phyloP scores from a whole-genome alignment of 2,888 invertebrate genomes.

The Myathropa florea region DNA sequence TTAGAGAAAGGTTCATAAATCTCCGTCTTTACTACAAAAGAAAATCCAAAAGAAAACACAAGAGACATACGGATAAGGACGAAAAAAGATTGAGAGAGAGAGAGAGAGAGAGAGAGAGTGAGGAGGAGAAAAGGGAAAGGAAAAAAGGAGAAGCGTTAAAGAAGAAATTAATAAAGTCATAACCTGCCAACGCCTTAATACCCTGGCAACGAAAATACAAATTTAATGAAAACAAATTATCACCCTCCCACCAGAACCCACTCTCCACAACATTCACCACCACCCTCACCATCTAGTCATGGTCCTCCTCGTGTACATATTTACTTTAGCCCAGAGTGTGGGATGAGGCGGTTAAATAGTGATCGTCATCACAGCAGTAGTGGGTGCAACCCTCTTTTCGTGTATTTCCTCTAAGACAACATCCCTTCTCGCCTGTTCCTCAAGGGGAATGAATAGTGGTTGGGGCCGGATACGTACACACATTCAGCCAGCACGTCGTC shows the following conservation, averaged over 20 bases:
- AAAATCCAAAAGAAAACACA: neutral
- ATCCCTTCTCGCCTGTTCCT: conserved; percentile 22
- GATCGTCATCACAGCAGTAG: conserved; percentile 55
- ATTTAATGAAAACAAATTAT: conserved; percentile 72
- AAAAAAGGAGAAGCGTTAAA: conserved; percentile 58
- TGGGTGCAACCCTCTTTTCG: conserved; percentile 55
- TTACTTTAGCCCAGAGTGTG: conserved; percentile 44
- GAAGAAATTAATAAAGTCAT: conserved; percentile 73
- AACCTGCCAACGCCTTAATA: conserved; percentile 74
- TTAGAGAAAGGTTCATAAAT: conserved; percentile 70
- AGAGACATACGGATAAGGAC: neutral
- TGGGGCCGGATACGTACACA: conserved; percentile 26
- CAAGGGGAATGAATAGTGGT: conserved; percentile 2
- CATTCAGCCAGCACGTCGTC: conserved; percentile 3
- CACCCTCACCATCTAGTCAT: neutral
- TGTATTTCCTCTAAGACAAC: neutral
- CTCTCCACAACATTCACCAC: neutral
- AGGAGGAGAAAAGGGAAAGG: neutral
- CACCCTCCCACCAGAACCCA: conserved; percentile 50
- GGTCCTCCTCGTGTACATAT: conserved; percentile 46
- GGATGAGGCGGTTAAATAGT: conserved; percentile 37
- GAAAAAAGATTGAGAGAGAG: too few species aligned
- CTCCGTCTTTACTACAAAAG: conserved; percentile 31
- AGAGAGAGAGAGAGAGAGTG: neutral
- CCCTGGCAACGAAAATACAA: conserved; percentile 71